Conservation (phyloP, 2,888 invertebrate species). For the Drosophila sordidapex region DNA sequence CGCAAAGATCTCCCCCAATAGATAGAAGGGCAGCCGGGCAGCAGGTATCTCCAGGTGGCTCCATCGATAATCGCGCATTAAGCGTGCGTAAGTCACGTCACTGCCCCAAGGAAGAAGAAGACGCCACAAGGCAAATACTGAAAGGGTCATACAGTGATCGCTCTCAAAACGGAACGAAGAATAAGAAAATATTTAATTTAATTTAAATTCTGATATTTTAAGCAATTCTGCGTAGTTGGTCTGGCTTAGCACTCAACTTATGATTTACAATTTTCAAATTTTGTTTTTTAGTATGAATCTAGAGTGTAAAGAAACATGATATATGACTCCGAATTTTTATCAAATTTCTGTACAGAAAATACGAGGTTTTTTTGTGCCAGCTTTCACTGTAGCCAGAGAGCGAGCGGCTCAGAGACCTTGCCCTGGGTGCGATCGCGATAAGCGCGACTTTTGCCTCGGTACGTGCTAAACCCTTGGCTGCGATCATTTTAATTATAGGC, state of each 20-base stretch:
- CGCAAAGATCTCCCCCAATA: conserved; percentile 58
- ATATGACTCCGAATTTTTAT: background rate
- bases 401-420: conserved; percentile 72
- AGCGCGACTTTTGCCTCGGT: conserved; percentile 81
- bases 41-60: conserved; percentile 32
- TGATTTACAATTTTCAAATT: background rate
- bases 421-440: conserved; percentile 82
- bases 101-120: conserved; percentile 24
- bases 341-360: background rate
- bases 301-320: background rate
- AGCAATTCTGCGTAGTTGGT: background rate
- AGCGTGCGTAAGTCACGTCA: conserved; percentile 80
- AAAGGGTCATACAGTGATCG: background rate
- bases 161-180: background rate
- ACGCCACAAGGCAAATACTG: conserved; percentile 12
- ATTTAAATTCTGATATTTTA: background rate
- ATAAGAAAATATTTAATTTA: background rate
- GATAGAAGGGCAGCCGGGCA: conserved; percentile 31
- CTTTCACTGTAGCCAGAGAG: conserved; percentile 1
- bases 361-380: background rate
- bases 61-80: conserved; percentile 76
- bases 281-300: background rate
- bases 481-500: conserved; percentile 75
- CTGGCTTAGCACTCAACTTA: background rate
- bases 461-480: conserved; percentile 75